phyloP scores from a whole-genome alignment of 2,888 invertebrate species.

The Icerya purchasi region DNA sequence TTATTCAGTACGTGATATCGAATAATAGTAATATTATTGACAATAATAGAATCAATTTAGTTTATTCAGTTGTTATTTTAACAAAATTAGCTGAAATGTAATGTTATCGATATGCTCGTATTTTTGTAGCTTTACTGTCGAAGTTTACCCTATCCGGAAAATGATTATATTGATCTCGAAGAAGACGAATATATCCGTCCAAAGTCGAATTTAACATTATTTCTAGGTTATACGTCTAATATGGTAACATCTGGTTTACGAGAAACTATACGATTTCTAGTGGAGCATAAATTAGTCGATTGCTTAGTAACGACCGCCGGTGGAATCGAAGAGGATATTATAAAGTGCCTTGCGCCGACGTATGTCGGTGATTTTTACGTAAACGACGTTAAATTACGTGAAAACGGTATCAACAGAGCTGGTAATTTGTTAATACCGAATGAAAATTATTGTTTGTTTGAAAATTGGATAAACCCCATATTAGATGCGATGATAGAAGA shows the following conservation, averaged over 20 bases:
- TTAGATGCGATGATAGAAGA: conserved; percentile 75
- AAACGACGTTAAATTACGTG: conserved; percentile 53
- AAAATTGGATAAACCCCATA: conserved; percentile 89
- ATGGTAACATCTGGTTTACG: conserved; percentile 86
- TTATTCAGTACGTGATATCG: no score
- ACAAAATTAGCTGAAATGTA: no score
- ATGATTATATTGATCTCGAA: conserved; percentile 42
- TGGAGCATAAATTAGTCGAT: conserved; percentile 70
- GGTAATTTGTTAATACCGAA: conserved; percentile 94
- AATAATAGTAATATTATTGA: no score
- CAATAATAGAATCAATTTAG: no score
- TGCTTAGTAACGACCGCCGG: conserved; percentile 95
- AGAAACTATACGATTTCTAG: conserved; percentile 72
- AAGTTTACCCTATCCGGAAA: conserved; percentile 41
- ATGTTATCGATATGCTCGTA: no score
- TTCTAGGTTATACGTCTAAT: conserved; percentile 92
- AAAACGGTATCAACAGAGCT: conserved; percentile 70
- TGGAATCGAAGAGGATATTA: conserved; percentile 95
- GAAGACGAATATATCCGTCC: conserved; percentile 59
- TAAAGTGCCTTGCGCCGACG: conserved; percentile 91
- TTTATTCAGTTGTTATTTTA: no score
- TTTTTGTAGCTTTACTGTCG: conserved; percentile 30
- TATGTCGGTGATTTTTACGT: conserved; percentile 78
- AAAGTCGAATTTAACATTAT: conserved; percentile 73
- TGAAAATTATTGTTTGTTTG: conserved; percentile 92